phyloP scores from a whole-genome alignment of 2,888 invertebrate species.

The Gerris lacustris region DNA sequence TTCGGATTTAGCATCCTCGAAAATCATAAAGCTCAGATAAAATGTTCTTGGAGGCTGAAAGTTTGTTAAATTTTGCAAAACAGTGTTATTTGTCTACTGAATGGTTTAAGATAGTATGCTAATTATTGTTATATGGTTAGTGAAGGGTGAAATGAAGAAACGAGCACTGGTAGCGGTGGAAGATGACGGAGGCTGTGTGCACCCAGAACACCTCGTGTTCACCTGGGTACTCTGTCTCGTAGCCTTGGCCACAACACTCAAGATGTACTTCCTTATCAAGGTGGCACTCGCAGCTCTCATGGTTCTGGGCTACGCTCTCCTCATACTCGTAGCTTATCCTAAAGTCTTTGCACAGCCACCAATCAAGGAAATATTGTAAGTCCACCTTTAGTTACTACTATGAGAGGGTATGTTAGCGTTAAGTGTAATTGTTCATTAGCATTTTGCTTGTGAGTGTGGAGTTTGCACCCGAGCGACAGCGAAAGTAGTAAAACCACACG shows the following conservation, averaged over 20 bases:
- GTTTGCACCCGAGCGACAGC: no score
- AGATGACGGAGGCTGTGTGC: conserved; percentile 40
- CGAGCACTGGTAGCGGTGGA: background rate
- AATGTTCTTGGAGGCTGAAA: no score
- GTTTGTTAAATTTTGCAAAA: no score
- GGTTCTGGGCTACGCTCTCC: conserved; percentile 56
- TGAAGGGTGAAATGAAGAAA: background rate
- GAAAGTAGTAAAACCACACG: no score
- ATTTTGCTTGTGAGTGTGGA: no score
- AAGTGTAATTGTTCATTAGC: background rate
- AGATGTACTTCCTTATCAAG: conserved; percentile 77
- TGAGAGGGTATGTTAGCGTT: background rate
- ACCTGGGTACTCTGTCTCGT: conserved; percentile 88
- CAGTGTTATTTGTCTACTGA: no score
- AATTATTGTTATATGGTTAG: background rate
- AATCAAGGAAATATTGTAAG: conserved; percentile 26
- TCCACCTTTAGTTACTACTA: conserved; percentile 1
- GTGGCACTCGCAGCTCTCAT: conserved; percentile 63
- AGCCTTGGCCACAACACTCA: conserved; percentile 80
- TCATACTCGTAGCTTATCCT: conserved; percentile 52
- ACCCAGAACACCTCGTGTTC: conserved; percentile 81
- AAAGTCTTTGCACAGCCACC: conserved; percentile 39
- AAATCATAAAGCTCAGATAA: no score
- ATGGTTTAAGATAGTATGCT: no score
- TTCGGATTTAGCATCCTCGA: no score